Percentiles rank a stretch among this genome's conserved stretches.
phyloP scores from a whole-genome alignment of 2,888 invertebrate genomes.

The Watsonalla binaria region DNA sequence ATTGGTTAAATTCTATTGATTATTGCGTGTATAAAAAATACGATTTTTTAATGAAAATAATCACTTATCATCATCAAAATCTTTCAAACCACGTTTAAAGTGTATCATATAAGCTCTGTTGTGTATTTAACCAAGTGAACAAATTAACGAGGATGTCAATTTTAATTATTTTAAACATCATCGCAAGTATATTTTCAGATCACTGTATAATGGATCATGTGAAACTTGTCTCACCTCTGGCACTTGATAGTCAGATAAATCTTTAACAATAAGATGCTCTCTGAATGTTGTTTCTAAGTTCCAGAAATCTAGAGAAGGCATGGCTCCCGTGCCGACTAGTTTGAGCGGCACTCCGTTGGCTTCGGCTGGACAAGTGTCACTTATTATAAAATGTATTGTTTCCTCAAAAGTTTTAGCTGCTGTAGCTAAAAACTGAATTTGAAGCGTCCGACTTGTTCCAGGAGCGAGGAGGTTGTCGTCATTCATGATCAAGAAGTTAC shows the following conservation, averaged over 20 bases:
- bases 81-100: slow-evolving; percentile 1
- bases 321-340: slow-evolving; percentile 74
- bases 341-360: slow-evolving; percentile 65
- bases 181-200: no score
- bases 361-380: slow-evolving; percentile 72
- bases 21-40: no score
- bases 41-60: no score
- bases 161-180: no score
- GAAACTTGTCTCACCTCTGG: slow-evolving; percentile 71
- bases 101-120: background rate
- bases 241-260: slow-evolving; percentile 67
- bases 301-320: slow-evolving; percentile 77
- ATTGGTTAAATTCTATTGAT: no score
- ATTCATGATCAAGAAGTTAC: slow-evolving; percentile 63
- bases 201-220: no score
- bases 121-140: no score
- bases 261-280: slow-evolving; percentile 78
- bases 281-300: slow-evolving; percentile 79
- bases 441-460: slow-evolving; percentile 60
- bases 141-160: no score
- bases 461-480: slow-evolving; percentile 67
- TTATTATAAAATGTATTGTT: slow-evolving; percentile 63
- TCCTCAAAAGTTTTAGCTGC: slow-evolving; percentile 56
- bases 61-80: slow-evolving; percentile 1
- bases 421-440: slow-evolving; percentile 60